These are phyloP conservation scores for Eupeodes luniger DNA, from an alignment of 2,888 invertebrate species.

Conservation along the genomic window DNA sequence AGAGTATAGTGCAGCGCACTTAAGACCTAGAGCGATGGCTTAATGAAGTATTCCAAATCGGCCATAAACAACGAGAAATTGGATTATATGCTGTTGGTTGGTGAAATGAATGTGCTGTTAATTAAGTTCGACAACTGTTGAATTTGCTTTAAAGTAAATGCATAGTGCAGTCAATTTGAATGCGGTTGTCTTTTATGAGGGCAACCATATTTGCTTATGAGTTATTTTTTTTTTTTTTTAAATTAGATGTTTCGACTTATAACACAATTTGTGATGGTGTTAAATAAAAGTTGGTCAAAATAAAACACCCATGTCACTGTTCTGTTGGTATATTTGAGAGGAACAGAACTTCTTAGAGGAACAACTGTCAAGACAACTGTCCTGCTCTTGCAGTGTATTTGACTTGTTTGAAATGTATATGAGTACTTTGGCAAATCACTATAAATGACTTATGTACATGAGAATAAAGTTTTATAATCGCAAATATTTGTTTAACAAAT, in stretches of 20 bases:
- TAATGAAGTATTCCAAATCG: constrained; percentile 16
- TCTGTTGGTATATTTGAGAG: no score
- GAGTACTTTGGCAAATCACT: no score
- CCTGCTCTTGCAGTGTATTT: no score
- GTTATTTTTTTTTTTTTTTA: not conserved
- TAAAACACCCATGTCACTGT: no score
- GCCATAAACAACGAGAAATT: constrained; percentile 1
- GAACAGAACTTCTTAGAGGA: no score
- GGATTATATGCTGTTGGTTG: not conserved
- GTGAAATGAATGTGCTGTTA: not conserved
- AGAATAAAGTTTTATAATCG: no score
- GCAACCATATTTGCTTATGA: not conserved
- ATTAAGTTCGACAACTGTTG: constrained; percentile 29
- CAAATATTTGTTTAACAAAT: no score
- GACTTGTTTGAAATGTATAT: no score
- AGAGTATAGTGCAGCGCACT: not conserved
- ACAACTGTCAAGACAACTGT: no score
- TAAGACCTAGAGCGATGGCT: not conserved
- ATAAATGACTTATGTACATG: no score
- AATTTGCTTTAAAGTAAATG: not conserved
- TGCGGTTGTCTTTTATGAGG: not conserved
- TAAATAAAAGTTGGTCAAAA: no score
- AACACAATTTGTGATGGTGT: no score
- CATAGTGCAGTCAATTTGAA: not conserved
- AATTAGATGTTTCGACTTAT: not conserved